A percentile compares a stretch with the other conserved stretches of the same genome.
Conservation (phyloP, 2,113 vertebrate genomes). For the Anhinga rufa region DNA sequence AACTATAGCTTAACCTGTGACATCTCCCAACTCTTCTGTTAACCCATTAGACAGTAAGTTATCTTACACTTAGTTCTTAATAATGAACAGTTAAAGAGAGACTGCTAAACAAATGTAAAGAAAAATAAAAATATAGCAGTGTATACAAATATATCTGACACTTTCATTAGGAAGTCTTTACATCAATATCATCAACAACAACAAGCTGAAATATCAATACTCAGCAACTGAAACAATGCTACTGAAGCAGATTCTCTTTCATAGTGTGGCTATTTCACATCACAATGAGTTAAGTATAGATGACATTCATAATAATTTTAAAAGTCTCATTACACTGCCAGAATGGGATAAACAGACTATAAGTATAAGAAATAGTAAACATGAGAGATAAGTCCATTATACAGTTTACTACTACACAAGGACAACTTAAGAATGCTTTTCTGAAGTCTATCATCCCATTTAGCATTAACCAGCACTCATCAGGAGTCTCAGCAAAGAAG, state of each 20-base stretch:
- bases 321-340: neutral
- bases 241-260: neutral
- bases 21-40: neutral
- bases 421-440: neutral
- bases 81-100: neutral
- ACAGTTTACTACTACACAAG: neutral
- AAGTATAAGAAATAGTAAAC: neutral
- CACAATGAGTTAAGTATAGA: neutral
- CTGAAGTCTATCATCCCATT: neutral
- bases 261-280: neutral
- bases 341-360: neutral
- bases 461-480: neutral
- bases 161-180: neutral
- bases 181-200: neutral
- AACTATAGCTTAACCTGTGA: neutral
- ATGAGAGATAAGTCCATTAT: neutral
- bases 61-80: neutral
- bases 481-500: neutral
- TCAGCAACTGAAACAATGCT: neutral
- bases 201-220: neutral
- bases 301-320: neutral
- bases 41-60: neutral
- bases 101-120: neutral
- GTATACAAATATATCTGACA: neutral
- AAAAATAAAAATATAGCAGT: neutral